Evolutionary conservation across 2,113 vertebrate genomes (phyloP), one percentile per base, ranked within the genome.

Genomic region (Pycnonotus jocosus): DNA sequence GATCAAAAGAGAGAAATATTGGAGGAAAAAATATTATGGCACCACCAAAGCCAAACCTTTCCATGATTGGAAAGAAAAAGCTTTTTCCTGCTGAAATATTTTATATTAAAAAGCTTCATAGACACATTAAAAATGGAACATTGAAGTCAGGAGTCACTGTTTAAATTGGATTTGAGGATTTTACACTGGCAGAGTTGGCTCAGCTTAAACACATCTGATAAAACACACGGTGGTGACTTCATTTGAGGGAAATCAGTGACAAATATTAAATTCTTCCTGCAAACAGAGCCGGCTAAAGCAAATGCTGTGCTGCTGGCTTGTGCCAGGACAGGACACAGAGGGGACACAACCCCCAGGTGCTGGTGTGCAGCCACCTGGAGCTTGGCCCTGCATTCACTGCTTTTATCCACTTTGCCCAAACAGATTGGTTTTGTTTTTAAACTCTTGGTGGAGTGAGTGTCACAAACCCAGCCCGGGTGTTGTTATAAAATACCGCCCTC

Each of bases 101-200:
- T 72, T 50, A 4, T 37, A 88, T 56, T 73, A 8, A 76, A 60
- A 70, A 50, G 11, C 18, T 93, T 85, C n/a, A 33, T 42, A 80
- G 38, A 20, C 60, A 28, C 28, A 47, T 44, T 72, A 8, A 8
- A 92, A 86, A 38, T 9, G 9, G 50, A 73, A 19, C 51, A n/a
- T 0, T 81, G 56, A 66, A 28, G 20, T 27, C 7, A 2, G 33
- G 44, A 54, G 6, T 23, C 1, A 0, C 54, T 78, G 31, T 33
- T 81, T 35, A 78, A 64, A 72, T 30, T 86, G 58, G 31, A 69
- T 62, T 89, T 85, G 48, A 58, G 38, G 66, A 50, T 84, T 96
- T 95, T 54, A 28, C 15, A 6, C 13, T 7, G 66, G 31, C 31
- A 81, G 65, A 47, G 37, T 7, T 87, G 65, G 35, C 78, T 92